A percentile compares a stretch with the other conserved stretches of the same genome.
These are phyloP conservation scores for Leptinotarsa undecemlineata DNA, from an alignment of 1,140 invertebrate genomes.

Conservation along the genomic window DNA sequence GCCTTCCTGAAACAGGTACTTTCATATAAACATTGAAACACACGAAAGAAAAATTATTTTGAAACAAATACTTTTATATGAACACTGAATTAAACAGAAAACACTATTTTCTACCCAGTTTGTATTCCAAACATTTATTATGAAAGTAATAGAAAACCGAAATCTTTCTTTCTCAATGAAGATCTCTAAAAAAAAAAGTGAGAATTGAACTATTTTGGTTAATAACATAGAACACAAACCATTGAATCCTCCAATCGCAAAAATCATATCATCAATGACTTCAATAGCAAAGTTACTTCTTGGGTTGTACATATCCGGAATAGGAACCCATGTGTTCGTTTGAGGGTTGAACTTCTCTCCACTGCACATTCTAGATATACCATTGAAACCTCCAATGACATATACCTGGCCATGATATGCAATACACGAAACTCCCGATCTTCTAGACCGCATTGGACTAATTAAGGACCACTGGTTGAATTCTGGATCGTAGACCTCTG, in stretches of 20 bases:
- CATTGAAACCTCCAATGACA: constrained; percentile 81
- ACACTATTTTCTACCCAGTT: too few species aligned
- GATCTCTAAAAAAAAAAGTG: too few species aligned
- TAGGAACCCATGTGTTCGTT: constrained; percentile 67
- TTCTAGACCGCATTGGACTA: constrained; percentile 73
- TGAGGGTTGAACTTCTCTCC: constrained; percentile 75
- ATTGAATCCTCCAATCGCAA: constrained; percentile 82
- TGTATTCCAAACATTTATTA: too few species aligned
- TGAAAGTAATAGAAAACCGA: too few species aligned
- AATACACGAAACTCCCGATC: constrained; percentile 78
- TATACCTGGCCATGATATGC: constrained; percentile 71
- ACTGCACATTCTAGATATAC: constrained; percentile 67
- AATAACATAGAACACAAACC: too few species aligned
- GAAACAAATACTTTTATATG: too few species aligned
- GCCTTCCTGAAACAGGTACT: too few species aligned
- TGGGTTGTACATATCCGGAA: constrained; percentile 79
- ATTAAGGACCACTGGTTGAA: constrained; percentile 86
- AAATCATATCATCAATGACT: constrained; percentile 79
- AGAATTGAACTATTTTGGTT: too few species aligned
- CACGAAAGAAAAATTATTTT: too few species aligned
- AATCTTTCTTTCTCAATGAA: too few species aligned
- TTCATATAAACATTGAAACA: too few species aligned
- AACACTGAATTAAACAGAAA: too few species aligned
- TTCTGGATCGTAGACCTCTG: constrained; percentile 82
- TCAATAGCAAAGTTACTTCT: constrained; percentile 84